phyloP scores from a whole-genome alignment of 1,140 invertebrate genomes.

The Chironomus tepperi region DNA sequence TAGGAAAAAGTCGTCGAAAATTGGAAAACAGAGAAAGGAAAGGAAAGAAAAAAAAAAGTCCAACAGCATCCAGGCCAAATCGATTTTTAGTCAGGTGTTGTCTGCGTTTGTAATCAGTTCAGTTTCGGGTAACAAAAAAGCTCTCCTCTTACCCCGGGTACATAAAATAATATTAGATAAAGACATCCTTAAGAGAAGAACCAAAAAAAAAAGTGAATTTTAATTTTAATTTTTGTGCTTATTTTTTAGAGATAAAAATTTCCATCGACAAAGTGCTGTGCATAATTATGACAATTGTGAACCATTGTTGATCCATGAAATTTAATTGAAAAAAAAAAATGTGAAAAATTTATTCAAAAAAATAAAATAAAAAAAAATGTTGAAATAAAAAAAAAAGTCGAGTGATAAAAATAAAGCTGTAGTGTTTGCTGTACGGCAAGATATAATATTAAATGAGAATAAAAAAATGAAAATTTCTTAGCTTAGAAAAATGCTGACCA shows the following conservation, averaged over 20 bases:
- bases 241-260: no score
- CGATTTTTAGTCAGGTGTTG: slow-evolving; percentile 26
- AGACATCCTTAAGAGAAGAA: background rate
- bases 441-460: background rate
- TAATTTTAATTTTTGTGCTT: background rate
- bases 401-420: background rate
- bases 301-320: no score
- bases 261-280: no score
- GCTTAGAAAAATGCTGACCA: background rate
- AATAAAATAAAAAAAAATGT: background rate
- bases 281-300: no score
- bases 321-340: background rate
- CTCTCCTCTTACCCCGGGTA: background rate
- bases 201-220: background rate
- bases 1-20: background rate
- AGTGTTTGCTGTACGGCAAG: background rate
- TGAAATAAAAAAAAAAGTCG: background rate
- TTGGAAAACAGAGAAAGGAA: slow-evolving; percentile 13
- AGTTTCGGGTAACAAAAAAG: background rate
- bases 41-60: background rate
- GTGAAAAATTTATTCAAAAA: background rate
- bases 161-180: background rate
- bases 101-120: slow-evolving; percentile 20
- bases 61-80: slow-evolving; percentile 25
- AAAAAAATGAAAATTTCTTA: background rate